Evolutionary conservation across 2,797 vertebrate genomes (phyloP).

Genomic region (Bufotes viridis): DNA sequence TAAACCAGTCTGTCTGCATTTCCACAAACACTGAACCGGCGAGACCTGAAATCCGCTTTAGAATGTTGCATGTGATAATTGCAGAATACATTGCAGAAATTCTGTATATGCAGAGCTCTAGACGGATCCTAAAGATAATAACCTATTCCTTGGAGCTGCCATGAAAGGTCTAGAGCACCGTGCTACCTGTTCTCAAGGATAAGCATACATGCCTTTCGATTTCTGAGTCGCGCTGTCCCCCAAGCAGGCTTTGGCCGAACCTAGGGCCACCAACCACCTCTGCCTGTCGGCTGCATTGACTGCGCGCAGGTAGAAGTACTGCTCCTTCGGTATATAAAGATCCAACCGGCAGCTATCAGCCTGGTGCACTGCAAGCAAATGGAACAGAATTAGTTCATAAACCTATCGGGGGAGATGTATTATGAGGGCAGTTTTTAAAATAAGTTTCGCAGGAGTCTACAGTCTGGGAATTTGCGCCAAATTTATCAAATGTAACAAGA

Average conservation of each 20-base stretch:
- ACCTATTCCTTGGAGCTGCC: too few relatives aligned
- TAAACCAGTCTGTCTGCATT: background rate
- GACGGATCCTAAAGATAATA: background rate
- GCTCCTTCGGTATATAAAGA: constrained; percentile 67
- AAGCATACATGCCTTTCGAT: constrained; percentile 61
- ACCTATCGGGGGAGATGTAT: too few relatives aligned
- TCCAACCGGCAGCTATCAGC: constrained; percentile 66
- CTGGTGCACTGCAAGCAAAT: constrained; percentile 59
- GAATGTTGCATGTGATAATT: background rate
- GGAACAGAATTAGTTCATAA: background rate
- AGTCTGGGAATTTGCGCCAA: too few relatives aligned
- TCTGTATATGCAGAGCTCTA: background rate
- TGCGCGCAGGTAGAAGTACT: constrained; percentile 67
- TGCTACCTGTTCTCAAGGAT: background rate
- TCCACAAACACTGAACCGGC: background rate
- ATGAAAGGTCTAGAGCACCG: background rate
- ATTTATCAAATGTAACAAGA: too few relatives aligned
- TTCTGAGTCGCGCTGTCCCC: constrained; percentile 60
- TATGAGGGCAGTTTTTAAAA: too few relatives aligned
- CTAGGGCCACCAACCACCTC: constrained; percentile 69
- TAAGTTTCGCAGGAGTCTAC: too few relatives aligned
- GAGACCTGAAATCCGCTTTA: background rate
- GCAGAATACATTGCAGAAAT: background rate
- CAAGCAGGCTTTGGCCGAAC: constrained; percentile 67
- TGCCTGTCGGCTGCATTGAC: constrained; percentile 66